Evolutionary conservation across 2,888 invertebrate species (phyloP).

Genomic region (Hydraecia micacea): DNA sequence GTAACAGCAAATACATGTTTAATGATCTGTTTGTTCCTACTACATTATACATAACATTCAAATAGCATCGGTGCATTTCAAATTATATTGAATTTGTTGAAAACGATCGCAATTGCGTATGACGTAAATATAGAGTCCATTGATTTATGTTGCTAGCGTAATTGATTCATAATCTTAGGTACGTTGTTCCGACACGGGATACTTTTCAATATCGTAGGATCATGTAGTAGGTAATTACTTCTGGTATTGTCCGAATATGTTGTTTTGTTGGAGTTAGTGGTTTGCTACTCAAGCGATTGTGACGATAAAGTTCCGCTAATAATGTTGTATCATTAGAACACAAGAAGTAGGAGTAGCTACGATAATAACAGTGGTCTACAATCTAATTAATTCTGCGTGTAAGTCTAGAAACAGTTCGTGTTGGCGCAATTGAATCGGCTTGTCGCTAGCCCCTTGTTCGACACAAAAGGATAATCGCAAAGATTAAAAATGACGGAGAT

Average conservation of each 20-base stretch:
- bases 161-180: slow-evolving; percentile 62
- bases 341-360: slow-evolving; percentile 38
- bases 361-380: slow-evolving; percentile 71
- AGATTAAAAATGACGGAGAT: slow-evolving; percentile 59
- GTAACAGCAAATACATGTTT: slow-evolving; percentile 62
- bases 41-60: slow-evolving; percentile 60
- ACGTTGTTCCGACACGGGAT: slow-evolving; percentile 32
- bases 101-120: slow-evolving; percentile 48
- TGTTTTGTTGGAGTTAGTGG: slow-evolving; percentile 1
- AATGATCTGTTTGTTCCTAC: slow-evolving; percentile 50
- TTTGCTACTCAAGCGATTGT: slow-evolving; percentile 25
- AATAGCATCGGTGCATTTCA: slow-evolving; percentile 48
- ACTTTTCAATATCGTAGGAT: slow-evolving; percentile 49
- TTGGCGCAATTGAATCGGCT: slow-evolving; percentile 78
- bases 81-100: slow-evolving; percentile 61
- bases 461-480: slow-evolving; percentile 69
- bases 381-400: slow-evolving; percentile 78
- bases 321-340: slow-evolving; percentile 49
- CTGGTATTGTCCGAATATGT: slow-evolving; percentile 12
- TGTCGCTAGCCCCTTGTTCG: slow-evolving; percentile 71
- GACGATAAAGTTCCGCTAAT: slow-evolving; percentile 22
- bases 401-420: slow-evolving; percentile 72
- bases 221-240: slow-evolving; percentile 18
- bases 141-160: slow-evolving; percentile 62
- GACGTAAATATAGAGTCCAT: slow-evolving; percentile 56